Evolutionary conservation across 2,113 vertebrate species (phyloP), one percentile per base, ranked within the genome.

Genomic region (Nycticebus coucang): DNA sequence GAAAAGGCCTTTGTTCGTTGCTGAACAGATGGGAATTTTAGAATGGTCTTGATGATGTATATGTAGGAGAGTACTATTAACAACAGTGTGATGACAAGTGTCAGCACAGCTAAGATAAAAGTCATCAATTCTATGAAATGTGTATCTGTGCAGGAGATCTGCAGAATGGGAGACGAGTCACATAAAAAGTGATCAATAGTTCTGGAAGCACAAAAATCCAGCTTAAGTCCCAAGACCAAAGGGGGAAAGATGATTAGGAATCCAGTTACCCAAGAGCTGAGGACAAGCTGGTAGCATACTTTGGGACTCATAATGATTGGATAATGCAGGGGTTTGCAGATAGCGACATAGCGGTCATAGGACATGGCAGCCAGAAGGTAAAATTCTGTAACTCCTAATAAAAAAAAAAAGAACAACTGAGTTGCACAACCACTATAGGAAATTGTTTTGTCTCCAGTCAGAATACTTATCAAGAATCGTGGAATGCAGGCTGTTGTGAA

Each of bases 1-100:
- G 97, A 97, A 87, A 98, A 97, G 21, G 97, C 95, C 72, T 97
- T 98, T 5, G 28, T 77, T 33, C 90, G 33, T 71, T 97, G 96
- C 15, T 94, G 53, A 75, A 19, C 50, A 33, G 82, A 80, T 57
- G 92, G 90, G 22, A 97, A 91, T 60, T 41, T 97, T 30, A 98
- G 69, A 62, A 98, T 92, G 1, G 87, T 95, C 37, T 85, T 96
- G 60, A 93, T 87, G 79, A 96, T 97, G 59, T 37, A 89, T 0
- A 17, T 80, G 12, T 97, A 97, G 21, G 95, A 95, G 37, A 95
- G 88, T 37, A 84, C 37, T 41, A 95, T 91, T 59, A 97, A 77
- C 2, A 93, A 33, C 50, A 97, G 69, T 0, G 87, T 95, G 91
- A 93, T 3, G 1, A 66, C 50, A 30, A 96, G 91, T 2, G 95